Percentiles rank a stretch among this genome's conserved stretches.
phyloP scores from a whole-genome alignment of 2,888 invertebrate species.

The Cryptophagus acutangulus region DNA sequence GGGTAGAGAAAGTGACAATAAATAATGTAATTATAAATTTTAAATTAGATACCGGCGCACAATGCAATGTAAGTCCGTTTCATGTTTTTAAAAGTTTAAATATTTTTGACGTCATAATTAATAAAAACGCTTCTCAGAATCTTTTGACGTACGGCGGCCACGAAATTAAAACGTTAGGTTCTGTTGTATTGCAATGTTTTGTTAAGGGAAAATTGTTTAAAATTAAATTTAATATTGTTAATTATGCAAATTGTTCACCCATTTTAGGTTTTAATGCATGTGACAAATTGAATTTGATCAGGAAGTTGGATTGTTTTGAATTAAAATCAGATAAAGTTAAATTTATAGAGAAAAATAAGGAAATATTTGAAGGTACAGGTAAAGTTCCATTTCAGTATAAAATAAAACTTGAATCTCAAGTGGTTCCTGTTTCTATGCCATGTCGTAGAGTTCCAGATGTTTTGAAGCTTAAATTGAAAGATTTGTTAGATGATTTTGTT shows the following conservation, averaged over 20 bases:
- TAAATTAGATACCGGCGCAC: too few species aligned
- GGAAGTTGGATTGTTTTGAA: constrained; percentile 12
- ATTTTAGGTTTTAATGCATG: constrained; percentile 17
- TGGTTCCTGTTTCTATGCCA: constrained; percentile 10
- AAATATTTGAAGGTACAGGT: constrained; percentile 13
- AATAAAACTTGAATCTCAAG: constrained; percentile 15
- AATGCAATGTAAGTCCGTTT: too few species aligned
- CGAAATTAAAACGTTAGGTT: constrained; percentile 14
- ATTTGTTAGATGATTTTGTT: constrained; percentile 13
- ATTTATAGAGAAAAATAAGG: constrained; percentile 16
- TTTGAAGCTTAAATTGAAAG: constrained; percentile 17
- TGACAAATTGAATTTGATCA: constrained; percentile 15
- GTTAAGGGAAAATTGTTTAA: constrained; percentile 14
- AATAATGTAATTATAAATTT: too few species aligned
- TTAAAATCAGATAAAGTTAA: constrained; percentile 1
- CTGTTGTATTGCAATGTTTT: constrained; percentile 12
- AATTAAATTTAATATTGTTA: constrained; percentile 15
- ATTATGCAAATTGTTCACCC: constrained; percentile 9
- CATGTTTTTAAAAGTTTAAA: too few species aligned
- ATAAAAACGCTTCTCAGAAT: too few species aligned
- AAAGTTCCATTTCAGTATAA: constrained; percentile 17
- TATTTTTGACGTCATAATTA: too few species aligned
- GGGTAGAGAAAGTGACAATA: too few species aligned
- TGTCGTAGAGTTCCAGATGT: constrained; percentile 17
- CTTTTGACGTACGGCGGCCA: constrained; percentile 19